Conservation (phyloP, 2,113 vertebrate species). For the Gallinago media region DNA sequence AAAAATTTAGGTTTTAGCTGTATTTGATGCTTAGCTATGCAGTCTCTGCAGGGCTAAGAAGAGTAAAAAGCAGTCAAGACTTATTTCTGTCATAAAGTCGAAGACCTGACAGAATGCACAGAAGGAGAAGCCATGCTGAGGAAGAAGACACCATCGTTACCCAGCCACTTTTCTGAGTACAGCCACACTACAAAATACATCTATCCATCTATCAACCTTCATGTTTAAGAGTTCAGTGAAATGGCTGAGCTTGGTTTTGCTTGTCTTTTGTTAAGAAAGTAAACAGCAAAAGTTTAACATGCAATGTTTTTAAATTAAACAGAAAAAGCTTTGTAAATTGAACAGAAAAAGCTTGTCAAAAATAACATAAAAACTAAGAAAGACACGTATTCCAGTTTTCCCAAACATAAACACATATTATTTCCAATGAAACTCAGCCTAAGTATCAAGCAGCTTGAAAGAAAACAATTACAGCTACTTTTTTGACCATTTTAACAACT, state of each 20-base stretch:
- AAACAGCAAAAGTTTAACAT: neutral
- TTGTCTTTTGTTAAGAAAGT: neutral
- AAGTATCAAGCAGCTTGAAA: neutral
- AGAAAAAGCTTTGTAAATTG: neutral
- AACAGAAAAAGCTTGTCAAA: neutral
- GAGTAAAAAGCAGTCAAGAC: slow-evolving; percentile 37
- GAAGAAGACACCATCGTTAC: slow-evolving; percentile 11
- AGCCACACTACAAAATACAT: neutral
- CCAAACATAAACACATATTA: neutral
- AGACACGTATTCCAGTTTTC: neutral
- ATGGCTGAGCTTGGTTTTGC: neutral
- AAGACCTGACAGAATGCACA: slow-evolving; percentile 17
- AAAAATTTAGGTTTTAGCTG: slow-evolving; percentile 10
- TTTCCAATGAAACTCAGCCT: neutral
- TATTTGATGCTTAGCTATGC: slow-evolving; percentile 9
- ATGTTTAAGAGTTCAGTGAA: neutral
- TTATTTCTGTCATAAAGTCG: slow-evolving; percentile 22
- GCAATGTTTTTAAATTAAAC: neutral
- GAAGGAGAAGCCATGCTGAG: neutral
- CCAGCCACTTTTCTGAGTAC: neutral
- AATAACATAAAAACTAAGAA: neutral
- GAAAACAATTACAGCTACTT: neutral
- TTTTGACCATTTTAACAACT: neutral
- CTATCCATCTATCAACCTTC: neutral
- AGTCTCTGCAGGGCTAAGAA: neutral